phyloP scores from a whole-genome alignment of 2,888 invertebrate species.

The Siphonodentalium dalli region DNA sequence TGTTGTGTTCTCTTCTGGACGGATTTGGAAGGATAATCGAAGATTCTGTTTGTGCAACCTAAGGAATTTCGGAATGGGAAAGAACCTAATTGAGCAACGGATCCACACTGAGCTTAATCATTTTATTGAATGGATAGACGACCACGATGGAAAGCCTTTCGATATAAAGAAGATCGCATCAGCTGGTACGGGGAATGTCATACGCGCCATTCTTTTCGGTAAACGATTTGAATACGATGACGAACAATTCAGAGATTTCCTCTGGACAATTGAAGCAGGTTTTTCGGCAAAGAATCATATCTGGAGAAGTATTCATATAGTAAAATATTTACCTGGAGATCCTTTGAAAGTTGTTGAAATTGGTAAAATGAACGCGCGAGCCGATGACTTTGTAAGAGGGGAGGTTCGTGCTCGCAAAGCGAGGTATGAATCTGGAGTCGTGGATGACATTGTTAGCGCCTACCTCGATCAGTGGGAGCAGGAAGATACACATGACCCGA shows the following conservation, averaged over 20 bases:
- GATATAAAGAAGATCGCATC: slow-evolving; percentile 1
- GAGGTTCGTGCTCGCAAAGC: background rate
- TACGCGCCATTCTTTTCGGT: slow-evolving; percentile 9
- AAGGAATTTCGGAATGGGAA: slow-evolving; percentile 9
- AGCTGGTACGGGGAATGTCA: slow-evolving; percentile 1
- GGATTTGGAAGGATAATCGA: too few relatives aligned
- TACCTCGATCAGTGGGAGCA: slow-evolving; percentile 7
- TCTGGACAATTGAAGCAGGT: background rate
- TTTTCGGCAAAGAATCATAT: too few relatives aligned
- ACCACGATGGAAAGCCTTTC: background rate
- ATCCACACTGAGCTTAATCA: slow-evolving; percentile 4
- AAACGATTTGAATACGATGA: slow-evolving; percentile 12
- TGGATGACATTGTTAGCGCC: slow-evolving; percentile 1
- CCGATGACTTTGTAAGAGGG: background rate
- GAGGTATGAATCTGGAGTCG: slow-evolving; percentile 1
- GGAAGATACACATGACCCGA: background rate
- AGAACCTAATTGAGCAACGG: slow-evolving; percentile 8
- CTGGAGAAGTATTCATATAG: slow-evolving; percentile 2
- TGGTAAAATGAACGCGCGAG: background rate
- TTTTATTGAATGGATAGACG: slow-evolving; percentile 1
- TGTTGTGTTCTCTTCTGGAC: too few relatives aligned
- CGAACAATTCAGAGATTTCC: background rate
- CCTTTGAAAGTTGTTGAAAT: background rate
- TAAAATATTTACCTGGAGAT: slow-evolving; percentile 12
- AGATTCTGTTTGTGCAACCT: too few relatives aligned